Base-by-base conservation (phyloP, 1,140 invertebrate genomes). In the Lepidostoma basale region DNA sequence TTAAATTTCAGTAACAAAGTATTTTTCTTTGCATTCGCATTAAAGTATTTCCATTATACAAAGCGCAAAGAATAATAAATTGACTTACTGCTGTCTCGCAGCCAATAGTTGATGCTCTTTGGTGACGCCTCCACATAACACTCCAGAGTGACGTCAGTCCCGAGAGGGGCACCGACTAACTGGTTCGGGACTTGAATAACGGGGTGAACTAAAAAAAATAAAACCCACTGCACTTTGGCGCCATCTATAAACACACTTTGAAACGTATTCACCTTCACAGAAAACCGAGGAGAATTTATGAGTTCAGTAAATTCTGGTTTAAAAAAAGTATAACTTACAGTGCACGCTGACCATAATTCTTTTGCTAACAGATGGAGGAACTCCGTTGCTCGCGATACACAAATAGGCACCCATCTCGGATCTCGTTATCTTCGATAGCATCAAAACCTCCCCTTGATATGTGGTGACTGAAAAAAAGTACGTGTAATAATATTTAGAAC, bases 111-210 rank as follows among this genome's bases (percentile, higher is more conserved):
- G 81, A 95, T 92, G 67, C 92, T 91, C 79, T 90, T 92, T 5
- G 94, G 95, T 60, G 88, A 95, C 6, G 94, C 93, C 77, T 96
- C 94, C 22, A 96, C 92, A 75, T 90, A 87, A 80, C 95, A 97
- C 81, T 96, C 94, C 56, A 97, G 83, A 10, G 89, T 90, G 62
- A 97, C 92, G 78, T 95, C 90, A 67, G 91, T 93, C 45, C 90
- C 90, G 54, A 93, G 80, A n/a, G 92, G 92, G 44, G 92, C 93
- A 8, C 92, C 92, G 26, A 95, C 89, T 75, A 95, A 83, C 84
- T 95, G 92, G 85, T 93, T 95, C 30, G 92, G 92, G 56, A 95
- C 92, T 81, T 92, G 90, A 76, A 95, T 93, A 70, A 92, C 88
- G 10, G 94, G 93, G 77, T 92, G 87, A 87, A 96, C 94, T 96